phyloP scores from a whole-genome alignment of 2,113 vertebrate species.

The Cyrtonyx montezumae region DNA sequence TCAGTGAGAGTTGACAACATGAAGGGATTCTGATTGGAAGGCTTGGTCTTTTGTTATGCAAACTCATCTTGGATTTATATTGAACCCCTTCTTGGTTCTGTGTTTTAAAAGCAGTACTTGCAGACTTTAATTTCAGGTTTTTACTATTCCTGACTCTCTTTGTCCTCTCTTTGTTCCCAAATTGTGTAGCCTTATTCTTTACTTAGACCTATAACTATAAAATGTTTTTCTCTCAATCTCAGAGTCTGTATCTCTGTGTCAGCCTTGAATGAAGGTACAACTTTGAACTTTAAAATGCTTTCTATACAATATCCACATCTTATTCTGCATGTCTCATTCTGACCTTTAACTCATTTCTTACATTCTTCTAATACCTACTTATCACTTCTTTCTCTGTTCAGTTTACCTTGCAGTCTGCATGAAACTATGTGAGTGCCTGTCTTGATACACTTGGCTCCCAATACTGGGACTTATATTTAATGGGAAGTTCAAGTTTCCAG shows the following conservation, averaged over 20 bases:
- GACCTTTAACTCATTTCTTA: neutral
- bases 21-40: neutral
- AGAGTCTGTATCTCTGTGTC: neutral
- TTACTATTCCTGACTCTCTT: neutral
- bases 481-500: neutral
- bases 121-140: slow-evolving; percentile 13
- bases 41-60: neutral
- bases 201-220: neutral
- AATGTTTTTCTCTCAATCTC: neutral
- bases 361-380: neutral
- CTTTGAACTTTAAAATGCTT: neutral
- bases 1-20: neutral
- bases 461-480: neutral
- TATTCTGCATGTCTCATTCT: neutral
- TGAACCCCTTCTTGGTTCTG: neutral
- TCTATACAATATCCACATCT: neutral
- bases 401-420: neutral
- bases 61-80: neutral
- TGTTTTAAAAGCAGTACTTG: slow-evolving; percentile 23
- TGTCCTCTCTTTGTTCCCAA: neutral
- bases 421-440: neutral
- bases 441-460: neutral
- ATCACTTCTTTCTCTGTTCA: neutral
- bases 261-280: neutral
- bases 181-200: neutral